Base-by-base conservation (phyloP, 2,888 invertebrate genomes). In the Agrochola litura region DNA sequence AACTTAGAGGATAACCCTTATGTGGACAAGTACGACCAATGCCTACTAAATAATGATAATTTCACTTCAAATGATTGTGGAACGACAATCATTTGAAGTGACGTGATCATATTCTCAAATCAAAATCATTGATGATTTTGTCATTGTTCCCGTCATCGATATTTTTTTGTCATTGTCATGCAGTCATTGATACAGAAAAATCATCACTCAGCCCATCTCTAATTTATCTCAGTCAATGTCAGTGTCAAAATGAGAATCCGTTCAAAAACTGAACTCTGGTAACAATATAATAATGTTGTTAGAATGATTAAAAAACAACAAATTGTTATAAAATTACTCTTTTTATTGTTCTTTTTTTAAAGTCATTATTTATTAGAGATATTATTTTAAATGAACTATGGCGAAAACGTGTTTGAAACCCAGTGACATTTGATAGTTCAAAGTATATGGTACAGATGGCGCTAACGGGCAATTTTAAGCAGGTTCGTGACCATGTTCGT, bases 391-490 rank as follows among this genome's bases (percentile, higher is more conserved):
- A 12, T 12, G 0, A 49, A 30, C 12, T 19, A 12, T 41, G 22
- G 0, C 12, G 22, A 68, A 6, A 25, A 41, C 16, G 6, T 56
- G 37, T 22, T 66, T 49, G 60, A 19, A 30, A 63, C 6, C 22
- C 2, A 41, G 1, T 54, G 16, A 22, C 2, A 5, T 37, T 37
- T 81, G 6, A 54, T 19, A 65, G 52, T 78, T 65, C 43, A 60
- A 14, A 12, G 4, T 25, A 1, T 60, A 54, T 76, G 19, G 65
- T 52, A 76, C 30, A 78, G 78, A 76, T 82, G 82, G 52, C 82
- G 22, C 14, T 56, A 43, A 2, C 37, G 19, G 4, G 14, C 3
- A 2, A 46, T 46, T 43, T 73, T 22, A 0, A 22, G 41, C 10
- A 5, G 22, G 6, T 66, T 49, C 12, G 8, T 65, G 25, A n/a